Conservation (phyloP, 2,888 invertebrate genomes). For the Leucoptera coffeella region DNA sequence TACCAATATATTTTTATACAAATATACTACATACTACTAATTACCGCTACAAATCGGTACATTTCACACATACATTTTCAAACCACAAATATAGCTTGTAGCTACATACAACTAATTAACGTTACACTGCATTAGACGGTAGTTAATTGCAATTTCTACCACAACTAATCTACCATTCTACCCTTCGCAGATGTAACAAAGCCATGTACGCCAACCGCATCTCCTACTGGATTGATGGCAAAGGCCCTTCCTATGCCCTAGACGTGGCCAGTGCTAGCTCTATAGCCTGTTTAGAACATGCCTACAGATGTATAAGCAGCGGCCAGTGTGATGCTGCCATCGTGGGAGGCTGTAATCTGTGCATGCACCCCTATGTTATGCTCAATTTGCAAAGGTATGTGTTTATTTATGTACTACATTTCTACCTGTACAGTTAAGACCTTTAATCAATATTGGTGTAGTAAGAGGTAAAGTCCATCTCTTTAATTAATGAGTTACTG, state of each 20-base stretch:
- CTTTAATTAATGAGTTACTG: no score
- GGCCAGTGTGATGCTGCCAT: conserved; percentile 44
- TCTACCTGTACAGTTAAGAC: neutral
- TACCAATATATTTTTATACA: no score
- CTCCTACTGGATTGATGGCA: conserved; percentile 25
- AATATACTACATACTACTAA: no score
- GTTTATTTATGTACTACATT: neutral
- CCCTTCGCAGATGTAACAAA: conserved; percentile 14
- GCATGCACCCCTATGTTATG: conserved; percentile 33
- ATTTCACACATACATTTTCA: no score
- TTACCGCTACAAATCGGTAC: no score
- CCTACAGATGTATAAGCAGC: conserved; percentile 14
- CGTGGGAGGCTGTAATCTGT: conserved; percentile 54
- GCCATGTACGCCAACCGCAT: conserved; percentile 26
- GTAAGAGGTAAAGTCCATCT: no score
- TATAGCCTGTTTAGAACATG: conserved; percentile 18
- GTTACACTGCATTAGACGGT: no score
- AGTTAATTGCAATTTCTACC: no score
- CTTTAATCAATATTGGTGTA: no score
- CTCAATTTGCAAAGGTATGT: conserved; percentile 16
- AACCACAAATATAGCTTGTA: no score
- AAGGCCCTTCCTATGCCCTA: conserved; percentile 20
- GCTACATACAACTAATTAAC: no score
- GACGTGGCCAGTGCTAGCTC: conserved; percentile 20
- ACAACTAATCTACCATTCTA: no score